These are phyloP conservation scores for Galeopsomyia nigrocyanea DNA, from an alignment of 2,888 invertebrate species.

Conservation along the genomic window DNA sequence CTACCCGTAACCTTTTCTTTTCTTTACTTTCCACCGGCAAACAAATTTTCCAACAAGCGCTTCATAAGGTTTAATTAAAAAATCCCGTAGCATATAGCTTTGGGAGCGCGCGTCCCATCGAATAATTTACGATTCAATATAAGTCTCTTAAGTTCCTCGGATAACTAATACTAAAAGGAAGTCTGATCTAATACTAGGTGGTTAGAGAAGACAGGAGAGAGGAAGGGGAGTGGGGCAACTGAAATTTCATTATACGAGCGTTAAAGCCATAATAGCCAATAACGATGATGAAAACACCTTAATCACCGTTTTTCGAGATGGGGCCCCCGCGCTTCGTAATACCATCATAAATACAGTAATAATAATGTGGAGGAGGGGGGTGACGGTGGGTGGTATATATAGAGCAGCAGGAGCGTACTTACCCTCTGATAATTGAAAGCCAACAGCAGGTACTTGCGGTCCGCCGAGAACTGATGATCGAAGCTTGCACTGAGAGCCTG, in stretches of 20 bases:
- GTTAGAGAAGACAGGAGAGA: no score
- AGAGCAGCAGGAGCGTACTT: conserved; percentile 50
- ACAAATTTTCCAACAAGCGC: no score
- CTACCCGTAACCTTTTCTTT: no score
- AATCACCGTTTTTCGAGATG: conserved; percentile 25
- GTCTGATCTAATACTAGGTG: no score
- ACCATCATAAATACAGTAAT: conserved; percentile 30
- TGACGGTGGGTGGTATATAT: not conserved
- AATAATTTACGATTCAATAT: no score
- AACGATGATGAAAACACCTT: conserved; percentile 29
- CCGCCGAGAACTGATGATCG: conserved; percentile 76
- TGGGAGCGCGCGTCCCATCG: no score
- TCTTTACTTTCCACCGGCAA: no score
- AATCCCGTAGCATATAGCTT: no score
- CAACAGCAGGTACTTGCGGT: conserved; percentile 75
- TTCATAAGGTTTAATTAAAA: no score
- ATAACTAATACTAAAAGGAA: no score
- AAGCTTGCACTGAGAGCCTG: conserved; percentile 68
- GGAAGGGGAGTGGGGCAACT: not conserved
- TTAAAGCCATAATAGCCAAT: conserved; percentile 29
- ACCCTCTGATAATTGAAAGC: conserved; percentile 77
- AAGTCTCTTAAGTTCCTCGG: no score
- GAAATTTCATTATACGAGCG: conserved; percentile 34
- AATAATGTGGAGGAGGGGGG: not conserved
- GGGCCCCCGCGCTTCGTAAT: conserved; percentile 11